These are phyloP conservation scores for Larimichthys polyactis DNA, from an alignment of 2,113 vertebrate species.

Conservation along the genomic window DNA sequence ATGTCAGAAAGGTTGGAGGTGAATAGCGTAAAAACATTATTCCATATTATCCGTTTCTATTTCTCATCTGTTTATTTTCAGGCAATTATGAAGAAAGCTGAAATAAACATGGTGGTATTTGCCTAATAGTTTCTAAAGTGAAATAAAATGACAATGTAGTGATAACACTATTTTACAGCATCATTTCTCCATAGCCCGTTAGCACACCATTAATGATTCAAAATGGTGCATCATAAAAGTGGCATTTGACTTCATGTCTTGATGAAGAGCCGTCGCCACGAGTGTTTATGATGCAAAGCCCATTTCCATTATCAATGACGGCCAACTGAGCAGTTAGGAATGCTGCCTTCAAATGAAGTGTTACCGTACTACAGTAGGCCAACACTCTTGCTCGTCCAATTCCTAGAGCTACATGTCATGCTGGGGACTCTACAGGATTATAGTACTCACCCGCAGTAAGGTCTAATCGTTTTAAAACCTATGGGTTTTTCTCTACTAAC, in stretches of 20 bases:
- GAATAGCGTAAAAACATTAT: conserved; percentile 70
- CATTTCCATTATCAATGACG: conserved; percentile 74
- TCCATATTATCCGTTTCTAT: conserved; percentile 57
- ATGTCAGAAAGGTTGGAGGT: conserved; percentile 82
- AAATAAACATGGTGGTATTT: conserved; percentile 73
- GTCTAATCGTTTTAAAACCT: conserved; percentile 84
- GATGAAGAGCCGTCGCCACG: conserved; percentile 4
- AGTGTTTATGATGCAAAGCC: conserved; percentile 45
- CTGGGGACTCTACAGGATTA: conserved; percentile 82
- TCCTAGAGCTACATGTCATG: conserved; percentile 82
- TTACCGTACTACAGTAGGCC: conserved; percentile 85
- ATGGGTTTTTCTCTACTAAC: conserved; percentile 85
- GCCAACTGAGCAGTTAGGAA: conserved; percentile 75
- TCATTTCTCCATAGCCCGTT: conserved; percentile 75
- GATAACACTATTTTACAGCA: conserved; percentile 88
- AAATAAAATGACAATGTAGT: conserved; percentile 82
- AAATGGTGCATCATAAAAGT: conserved; percentile 61
- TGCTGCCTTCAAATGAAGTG: conserved; percentile 87
- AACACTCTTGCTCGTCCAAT: conserved; percentile 85
- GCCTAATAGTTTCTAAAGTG: conserved; percentile 70
- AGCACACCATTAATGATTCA: conserved; percentile 72
- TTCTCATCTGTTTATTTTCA: conserved; percentile 80
- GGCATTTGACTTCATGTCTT: neutral
- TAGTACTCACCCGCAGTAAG: conserved; percentile 86
- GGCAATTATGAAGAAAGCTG: conserved; percentile 73